Evolutionary conservation across 2,113 vertebrate genomes (phyloP), one percentile per base, ranked within the genome.

Genomic region (Craseonycteris thonglongyai): DNA sequence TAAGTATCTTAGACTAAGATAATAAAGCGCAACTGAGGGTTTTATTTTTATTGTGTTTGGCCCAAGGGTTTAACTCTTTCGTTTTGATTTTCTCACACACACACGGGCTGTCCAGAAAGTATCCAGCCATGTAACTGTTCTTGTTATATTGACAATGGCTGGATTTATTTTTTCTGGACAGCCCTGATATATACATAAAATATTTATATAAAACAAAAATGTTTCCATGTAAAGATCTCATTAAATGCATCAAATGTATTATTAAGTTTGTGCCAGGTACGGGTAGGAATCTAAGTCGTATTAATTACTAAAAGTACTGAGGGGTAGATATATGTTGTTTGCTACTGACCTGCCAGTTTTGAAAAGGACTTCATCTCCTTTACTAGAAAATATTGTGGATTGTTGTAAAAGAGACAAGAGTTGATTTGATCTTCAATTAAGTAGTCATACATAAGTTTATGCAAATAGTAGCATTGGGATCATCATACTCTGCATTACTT

Each of bases 341-440:
- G 33, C 47, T 86, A 40, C 10, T 28, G 65, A 90, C 26, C 12
- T 72, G 40, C 9, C 12, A 49, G 15, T 72, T 93, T 72, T 84
- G 24, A 58, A 90, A 92, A 90, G 24, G 13, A 63, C 5, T 45
- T 7, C 18, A 21, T 83, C 35, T 33, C 49, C 22, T 19, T 76
- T 88, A 38, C 26, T 28, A 84, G 79, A 68, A 80, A 47, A 22
- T 54, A 0, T 35, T 56, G 49, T 58, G 40, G 40, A 56, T 95
- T 58, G 38, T 49, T 76, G 6, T 47, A 56, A 86, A 82, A 59
- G 15, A 94, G 15, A 69, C 10, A 38, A 91, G 38, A 13, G 59
- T n/a, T 89, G 22, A 79, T 82, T 75, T 93, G 28, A 92, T 49
- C 51, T 76, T 81, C 49, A 26, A 8, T 88, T 88, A 92, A 95